A percentile compares a stretch with the other conserved stretches of the same genome.
phyloP scores from a whole-genome alignment of 53 echinoderm and acorn worm species.

The Henricia sp. region DNA sequence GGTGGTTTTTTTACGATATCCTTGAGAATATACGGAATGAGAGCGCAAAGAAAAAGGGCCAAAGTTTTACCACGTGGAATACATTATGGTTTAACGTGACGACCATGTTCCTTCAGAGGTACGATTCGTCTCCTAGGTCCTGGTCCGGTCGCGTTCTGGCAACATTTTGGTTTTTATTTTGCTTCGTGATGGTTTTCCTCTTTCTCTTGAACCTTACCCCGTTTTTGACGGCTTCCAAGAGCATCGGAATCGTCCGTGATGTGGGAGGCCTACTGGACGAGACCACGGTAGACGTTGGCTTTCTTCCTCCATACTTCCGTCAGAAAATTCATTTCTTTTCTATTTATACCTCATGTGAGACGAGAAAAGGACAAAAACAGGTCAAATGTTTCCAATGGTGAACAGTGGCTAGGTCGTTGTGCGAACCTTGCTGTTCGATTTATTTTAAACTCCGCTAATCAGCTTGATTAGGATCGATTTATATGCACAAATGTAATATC shows the following conservation, averaged over 20 bases:
- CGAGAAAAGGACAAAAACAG: too few species aligned
- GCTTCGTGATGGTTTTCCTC: slow-evolving; percentile 84
- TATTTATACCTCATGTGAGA: too few species aligned
- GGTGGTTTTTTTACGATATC: too few species aligned
- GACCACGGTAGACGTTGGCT: slow-evolving; percentile 90
- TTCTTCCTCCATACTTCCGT: too few species aligned
- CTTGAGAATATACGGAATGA: too few species aligned
- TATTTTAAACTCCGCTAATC: too few species aligned
- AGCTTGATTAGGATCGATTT: too few species aligned
- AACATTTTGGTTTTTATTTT: slow-evolving; percentile 91
- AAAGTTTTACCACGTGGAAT: slow-evolving; percentile 79
- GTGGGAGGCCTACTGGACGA: slow-evolving; percentile 85
- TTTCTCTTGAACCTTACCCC: slow-evolving; percentile 87
- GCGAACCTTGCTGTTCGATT: too few species aligned
- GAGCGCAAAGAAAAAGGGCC: slow-evolving; percentile 76
- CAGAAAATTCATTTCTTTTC: too few species aligned
- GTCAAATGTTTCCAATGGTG: too few species aligned
- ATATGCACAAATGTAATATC: too few species aligned
- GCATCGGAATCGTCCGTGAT: slow-evolving; percentile 73
- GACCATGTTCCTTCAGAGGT: slow-evolving; percentile 86
- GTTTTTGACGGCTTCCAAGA: slow-evolving; percentile 86
- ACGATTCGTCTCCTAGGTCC: slow-evolving; percentile 87
- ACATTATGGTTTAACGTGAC: slow-evolving; percentile 82
- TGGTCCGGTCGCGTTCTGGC: slow-evolving; percentile 78
- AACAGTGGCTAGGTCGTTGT: too few species aligned